Evolutionary conservation across 2,797 vertebrate species (phyloP).

Genomic region (Syngnathus rostellatus): DNA sequence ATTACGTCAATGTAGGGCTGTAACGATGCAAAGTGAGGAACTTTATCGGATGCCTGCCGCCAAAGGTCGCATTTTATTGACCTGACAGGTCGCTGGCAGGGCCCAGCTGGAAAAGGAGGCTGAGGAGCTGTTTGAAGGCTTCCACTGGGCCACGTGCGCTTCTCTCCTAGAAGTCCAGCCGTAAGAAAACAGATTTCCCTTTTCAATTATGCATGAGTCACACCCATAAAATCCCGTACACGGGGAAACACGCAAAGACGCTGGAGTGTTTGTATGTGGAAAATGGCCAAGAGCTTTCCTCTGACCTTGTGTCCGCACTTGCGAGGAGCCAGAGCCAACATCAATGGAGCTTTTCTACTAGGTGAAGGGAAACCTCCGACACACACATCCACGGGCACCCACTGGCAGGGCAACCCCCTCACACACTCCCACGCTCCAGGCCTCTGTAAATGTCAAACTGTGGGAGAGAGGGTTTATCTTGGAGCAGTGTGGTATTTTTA

Average conservation of each 20-base stretch:
- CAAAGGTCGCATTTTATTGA: constrained; percentile 61
- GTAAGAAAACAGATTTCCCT: constrained; percentile 61
- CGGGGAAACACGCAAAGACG: constrained; percentile 32
- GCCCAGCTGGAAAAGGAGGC: constrained; percentile 24
- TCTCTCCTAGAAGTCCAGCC: constrained; percentile 5
- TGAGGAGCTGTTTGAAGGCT: constrained; percentile 23
- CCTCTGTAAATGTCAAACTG: constrained; percentile 76
- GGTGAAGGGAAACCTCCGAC: constrained; percentile 65
- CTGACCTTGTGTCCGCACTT: constrained; percentile 49
- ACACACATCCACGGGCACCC: constrained; percentile 31
- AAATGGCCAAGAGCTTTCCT: constrained; percentile 58
- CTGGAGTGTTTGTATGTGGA: constrained; percentile 41
- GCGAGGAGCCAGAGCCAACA: constrained; percentile 62
- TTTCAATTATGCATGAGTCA: constrained; percentile 48
- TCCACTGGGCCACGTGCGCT: constrained; percentile 5
- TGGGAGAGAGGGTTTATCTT: constrained; percentile 76
- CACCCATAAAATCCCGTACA: constrained; percentile 43
- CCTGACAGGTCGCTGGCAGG: constrained; percentile 42
- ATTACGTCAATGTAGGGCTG: constrained; percentile 44
- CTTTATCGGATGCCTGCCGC: constrained; percentile 58
- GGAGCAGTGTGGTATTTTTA: constrained; percentile 77
- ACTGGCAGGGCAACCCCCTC: constrained; percentile 53
- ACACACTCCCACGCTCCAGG: constrained; percentile 63
- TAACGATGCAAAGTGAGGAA: constrained; percentile 48
- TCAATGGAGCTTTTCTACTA: constrained; percentile 79